Percentiles rank a stretch among this genome's conserved stretches.
phyloP scores from a whole-genome alignment of 2,113 vertebrate species.

The Aspiorhynchus laticeps region DNA sequence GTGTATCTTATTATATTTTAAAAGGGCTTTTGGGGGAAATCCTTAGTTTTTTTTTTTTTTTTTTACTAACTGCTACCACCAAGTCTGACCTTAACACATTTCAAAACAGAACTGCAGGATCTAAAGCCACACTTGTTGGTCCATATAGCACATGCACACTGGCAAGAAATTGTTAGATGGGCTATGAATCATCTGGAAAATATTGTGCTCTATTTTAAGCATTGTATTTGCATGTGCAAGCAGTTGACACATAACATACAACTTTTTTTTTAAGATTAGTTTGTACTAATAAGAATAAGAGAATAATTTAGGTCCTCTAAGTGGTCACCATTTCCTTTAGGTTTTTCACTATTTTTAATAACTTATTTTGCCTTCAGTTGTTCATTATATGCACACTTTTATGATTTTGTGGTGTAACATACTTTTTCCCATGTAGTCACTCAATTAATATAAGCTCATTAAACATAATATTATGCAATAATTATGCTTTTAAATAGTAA shows the following conservation, averaged over 20 bases:
- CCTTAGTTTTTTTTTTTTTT: not conserved
- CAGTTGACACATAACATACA: too few relatives aligned
- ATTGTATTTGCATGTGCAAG: not conserved
- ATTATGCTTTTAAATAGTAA: too few relatives aligned
- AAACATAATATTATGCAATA: too few relatives aligned
- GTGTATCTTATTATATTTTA: not conserved
- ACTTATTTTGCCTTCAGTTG: too few relatives aligned
- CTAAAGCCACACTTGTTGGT: not conserved
- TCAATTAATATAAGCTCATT: too few relatives aligned
- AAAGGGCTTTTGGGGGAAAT: not conserved
- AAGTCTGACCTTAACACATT: not conserved
- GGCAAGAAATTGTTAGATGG: too few relatives aligned
- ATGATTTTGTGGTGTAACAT: too few relatives aligned
- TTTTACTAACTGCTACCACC: not conserved
- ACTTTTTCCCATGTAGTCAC: too few relatives aligned
- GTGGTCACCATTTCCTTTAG: not conserved
- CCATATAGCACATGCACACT: not conserved
- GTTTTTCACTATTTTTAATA: too few relatives aligned
- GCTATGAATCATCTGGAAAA: too few relatives aligned
- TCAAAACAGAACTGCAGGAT: not conserved
- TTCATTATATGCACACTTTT: too few relatives aligned
- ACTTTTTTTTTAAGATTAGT: not conserved
- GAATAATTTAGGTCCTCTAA: not conserved
- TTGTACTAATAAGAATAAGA: not conserved
- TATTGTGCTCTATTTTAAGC: not conserved